These are phyloP conservation scores for Leucophenga maculata DNA, from an alignment of 2,888 invertebrate species.

Conservation along the genomic window DNA sequence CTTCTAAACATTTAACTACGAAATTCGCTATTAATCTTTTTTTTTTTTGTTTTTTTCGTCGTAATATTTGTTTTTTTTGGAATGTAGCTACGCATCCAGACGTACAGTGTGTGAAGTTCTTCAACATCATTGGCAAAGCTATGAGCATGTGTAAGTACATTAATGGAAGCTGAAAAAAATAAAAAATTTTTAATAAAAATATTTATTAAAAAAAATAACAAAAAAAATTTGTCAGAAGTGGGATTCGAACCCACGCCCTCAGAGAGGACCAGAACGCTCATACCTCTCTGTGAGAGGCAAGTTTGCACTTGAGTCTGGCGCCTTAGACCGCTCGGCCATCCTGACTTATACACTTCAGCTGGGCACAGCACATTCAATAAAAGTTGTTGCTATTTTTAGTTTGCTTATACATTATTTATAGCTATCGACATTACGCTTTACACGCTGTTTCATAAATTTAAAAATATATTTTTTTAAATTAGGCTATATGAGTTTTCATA, in stretches of 20 bases:
- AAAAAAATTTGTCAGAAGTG: constrained; percentile 51
- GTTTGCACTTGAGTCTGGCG: constrained; percentile 55
- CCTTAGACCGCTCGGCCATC: constrained; percentile 57
- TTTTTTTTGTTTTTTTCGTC: constrained; percentile 1
- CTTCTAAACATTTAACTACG: constrained; percentile 15
- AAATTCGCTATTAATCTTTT: constrained; percentile 14
- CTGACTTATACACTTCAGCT: constrained; percentile 33
- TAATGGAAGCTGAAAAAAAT: constrained; percentile 14
- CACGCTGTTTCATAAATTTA: no score
- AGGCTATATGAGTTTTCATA: background rate
- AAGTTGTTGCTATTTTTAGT: background rate
- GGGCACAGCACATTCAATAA: background rate
- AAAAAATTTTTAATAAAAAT: background rate
- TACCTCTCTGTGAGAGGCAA: constrained; percentile 33
- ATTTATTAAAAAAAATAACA: constrained; percentile 22
- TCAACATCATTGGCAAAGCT: background rate
- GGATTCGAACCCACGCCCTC: constrained; percentile 59
- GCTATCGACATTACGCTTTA: no score
- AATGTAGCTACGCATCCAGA: constrained; percentile 43
- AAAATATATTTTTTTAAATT: no score
- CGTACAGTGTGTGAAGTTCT: background rate
- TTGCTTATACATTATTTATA: no score
- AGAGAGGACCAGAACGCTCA: constrained; percentile 56
- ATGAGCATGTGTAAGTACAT: constrained; percentile 6
- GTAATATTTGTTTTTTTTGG: constrained; percentile 43